These are phyloP conservation scores for Todiramphus saurophagus DNA, from an alignment of 2,113 vertebrate species.

Conservation along the genomic window DNA sequence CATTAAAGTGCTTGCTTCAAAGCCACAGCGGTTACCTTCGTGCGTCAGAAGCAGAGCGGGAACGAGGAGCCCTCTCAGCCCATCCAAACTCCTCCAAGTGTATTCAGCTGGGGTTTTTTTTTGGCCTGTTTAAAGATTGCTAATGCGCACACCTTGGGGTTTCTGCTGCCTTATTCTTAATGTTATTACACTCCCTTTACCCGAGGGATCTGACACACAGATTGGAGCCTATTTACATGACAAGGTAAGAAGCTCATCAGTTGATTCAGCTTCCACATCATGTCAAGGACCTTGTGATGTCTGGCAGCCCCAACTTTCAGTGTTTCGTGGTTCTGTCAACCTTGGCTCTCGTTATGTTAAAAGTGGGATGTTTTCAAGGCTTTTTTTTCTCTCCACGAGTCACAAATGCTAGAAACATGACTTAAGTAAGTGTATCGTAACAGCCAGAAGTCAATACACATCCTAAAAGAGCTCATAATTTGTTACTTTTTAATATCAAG, in stretches of 20 bases:
- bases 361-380: neutral
- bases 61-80: neutral
- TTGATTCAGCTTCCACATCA: constrained; percentile 32
- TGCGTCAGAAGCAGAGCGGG: neutral
- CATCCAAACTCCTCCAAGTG: neutral
- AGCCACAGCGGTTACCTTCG: neutral
- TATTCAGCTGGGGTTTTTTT: neutral
- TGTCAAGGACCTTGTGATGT: constrained; percentile 40
- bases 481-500: neutral
- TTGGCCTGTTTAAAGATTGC: constrained; percentile 25
- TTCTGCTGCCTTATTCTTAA: constrained; percentile 13
- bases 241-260: constrained; percentile 40
- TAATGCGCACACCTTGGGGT: neutral
- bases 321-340: neutral
- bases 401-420: neutral
- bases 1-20: constrained; percentile 32
- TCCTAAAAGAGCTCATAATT: neutral
- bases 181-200: neutral
- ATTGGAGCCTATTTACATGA: constrained; percentile 51
- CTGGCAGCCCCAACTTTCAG: constrained; percentile 18
- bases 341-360: neutral
- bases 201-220: constrained; percentile 31
- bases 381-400: neutral
- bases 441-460: neutral
- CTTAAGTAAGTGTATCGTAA: neutral